Evolutionary conservation across 2,797 vertebrate genomes (phyloP).

Genomic region (Etheostoma nigrum): DNA sequence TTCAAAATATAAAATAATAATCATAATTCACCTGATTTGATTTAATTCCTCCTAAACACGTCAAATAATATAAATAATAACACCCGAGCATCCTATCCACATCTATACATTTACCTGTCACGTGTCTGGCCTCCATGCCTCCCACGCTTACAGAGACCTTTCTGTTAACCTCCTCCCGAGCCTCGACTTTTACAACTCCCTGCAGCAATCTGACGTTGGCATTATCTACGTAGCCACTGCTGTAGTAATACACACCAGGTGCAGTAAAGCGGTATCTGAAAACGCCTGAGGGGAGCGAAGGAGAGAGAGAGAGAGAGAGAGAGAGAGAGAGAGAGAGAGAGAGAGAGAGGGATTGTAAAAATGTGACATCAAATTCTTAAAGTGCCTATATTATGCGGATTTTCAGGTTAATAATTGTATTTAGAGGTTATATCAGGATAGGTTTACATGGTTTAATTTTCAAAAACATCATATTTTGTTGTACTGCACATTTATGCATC

Average conservation of each 20-base stretch:
- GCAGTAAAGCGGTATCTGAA: conserved; percentile 86
- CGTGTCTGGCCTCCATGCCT: conserved; percentile 75
- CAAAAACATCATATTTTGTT: too few species aligned
- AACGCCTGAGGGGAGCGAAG: conserved; percentile 73
- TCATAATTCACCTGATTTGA: too few species aligned
- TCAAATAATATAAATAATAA: not conserved
- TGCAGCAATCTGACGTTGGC: conserved; percentile 73
- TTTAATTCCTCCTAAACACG: conserved; percentile 23
- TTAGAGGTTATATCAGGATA: too few species aligned
- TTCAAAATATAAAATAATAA: too few species aligned
- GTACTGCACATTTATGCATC: too few species aligned
- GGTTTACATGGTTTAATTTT: too few species aligned
- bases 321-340: too few species aligned
- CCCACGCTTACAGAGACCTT: conserved; percentile 76
- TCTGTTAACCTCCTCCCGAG: conserved; percentile 66
- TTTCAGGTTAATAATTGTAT: too few species aligned
- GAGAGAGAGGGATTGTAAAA: too few species aligned
- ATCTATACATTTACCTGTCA: conserved; percentile 28
- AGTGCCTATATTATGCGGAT: too few species aligned
- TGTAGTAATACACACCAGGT: conserved; percentile 88
- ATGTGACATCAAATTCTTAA: too few species aligned
- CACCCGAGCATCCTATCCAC: not conserved
- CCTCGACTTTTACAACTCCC: conserved; percentile 84
- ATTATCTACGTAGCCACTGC: conserved; percentile 85
- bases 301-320: not conserved